These are phyloP conservation scores for Xenops minutus DNA, from an alignment of 2,797 vertebrate species.

Conservation along the genomic window DNA sequence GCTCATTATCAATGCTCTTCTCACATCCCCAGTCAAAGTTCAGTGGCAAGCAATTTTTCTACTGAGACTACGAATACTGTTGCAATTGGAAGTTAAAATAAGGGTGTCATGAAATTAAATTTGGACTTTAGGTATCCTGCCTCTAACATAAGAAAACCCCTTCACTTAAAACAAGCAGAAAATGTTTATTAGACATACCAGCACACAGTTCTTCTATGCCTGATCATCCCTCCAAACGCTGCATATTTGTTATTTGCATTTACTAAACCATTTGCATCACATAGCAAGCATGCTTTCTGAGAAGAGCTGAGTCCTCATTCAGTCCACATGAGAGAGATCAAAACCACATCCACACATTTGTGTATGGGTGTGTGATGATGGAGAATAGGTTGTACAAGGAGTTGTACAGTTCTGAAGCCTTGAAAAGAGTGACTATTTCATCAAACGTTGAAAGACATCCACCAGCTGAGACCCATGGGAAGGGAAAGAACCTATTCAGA, in stretches of 20 bases:
- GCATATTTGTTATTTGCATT: background rate
- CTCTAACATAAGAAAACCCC: background rate
- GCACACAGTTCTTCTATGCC: background rate
- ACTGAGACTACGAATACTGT: background rate
- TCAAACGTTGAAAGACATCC: background rate
- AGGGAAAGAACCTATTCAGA: background rate
- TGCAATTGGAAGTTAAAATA: background rate
- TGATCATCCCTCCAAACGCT: background rate
- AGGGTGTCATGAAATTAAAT: background rate
- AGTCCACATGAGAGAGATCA: background rate
- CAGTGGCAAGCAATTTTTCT: background rate
- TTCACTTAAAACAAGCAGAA: background rate
- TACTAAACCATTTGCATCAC: background rate
- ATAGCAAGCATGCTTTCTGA: background rate
- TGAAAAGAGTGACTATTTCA: background rate
- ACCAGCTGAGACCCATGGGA: background rate
- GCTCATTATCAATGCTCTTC: background rate
- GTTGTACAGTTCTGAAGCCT: background rate
- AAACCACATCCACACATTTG: fast-evolving
- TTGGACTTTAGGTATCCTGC: background rate
- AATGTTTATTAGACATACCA: background rate
- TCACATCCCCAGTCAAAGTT: background rate
- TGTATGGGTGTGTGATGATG: fast-evolving
- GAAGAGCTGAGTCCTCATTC: background rate
- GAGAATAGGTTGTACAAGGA: background rate